These are phyloP conservation scores for Mylabris sibirica DNA, from an alignment of 2,888 invertebrate genomes.

Conservation along the genomic window DNA sequence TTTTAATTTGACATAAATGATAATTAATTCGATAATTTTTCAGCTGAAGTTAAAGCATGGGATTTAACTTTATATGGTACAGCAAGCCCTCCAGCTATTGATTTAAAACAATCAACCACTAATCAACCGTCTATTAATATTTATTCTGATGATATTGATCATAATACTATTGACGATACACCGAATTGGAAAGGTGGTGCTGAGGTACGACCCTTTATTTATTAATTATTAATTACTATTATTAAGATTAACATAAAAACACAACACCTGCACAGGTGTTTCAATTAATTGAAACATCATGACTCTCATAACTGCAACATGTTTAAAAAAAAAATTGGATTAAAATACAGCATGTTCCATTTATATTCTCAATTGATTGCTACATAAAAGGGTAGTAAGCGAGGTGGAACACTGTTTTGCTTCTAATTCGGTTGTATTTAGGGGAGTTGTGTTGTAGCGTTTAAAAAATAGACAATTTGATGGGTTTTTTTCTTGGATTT, in stretches of 20 bases:
- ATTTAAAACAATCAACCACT: constrained; percentile 42
- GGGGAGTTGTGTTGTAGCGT: neutral
- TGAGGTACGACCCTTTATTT: constrained; percentile 63
- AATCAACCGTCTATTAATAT: constrained; percentile 35
- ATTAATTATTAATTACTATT: constrained; percentile 15
- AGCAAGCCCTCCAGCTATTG: constrained; percentile 61
- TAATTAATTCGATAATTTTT: constrained; percentile 50
- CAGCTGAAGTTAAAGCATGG: constrained; percentile 75
- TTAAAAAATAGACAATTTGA: neutral
- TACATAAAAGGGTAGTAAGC: too few species aligned
- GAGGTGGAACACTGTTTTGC: too few species aligned
- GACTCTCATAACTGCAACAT: too few species aligned
- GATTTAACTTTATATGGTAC: constrained; percentile 85
- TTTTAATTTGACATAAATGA: neutral
- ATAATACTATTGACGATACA: constrained; percentile 63
- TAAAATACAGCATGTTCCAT: too few species aligned
- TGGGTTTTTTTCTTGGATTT: constrained; percentile 38
- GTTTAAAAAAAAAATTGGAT: too few species aligned
- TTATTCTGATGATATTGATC: constrained; percentile 62
- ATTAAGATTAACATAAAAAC: constrained; percentile 10
- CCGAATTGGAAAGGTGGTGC: constrained; percentile 70
- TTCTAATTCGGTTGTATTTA: too few species aligned
- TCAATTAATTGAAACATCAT: neutral
- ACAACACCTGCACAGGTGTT: neutral
- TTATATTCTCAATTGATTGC: too few species aligned